Base-by-base conservation (phyloP, 2,888 invertebrate genomes). In the Neuroscelio doddi region DNA sequence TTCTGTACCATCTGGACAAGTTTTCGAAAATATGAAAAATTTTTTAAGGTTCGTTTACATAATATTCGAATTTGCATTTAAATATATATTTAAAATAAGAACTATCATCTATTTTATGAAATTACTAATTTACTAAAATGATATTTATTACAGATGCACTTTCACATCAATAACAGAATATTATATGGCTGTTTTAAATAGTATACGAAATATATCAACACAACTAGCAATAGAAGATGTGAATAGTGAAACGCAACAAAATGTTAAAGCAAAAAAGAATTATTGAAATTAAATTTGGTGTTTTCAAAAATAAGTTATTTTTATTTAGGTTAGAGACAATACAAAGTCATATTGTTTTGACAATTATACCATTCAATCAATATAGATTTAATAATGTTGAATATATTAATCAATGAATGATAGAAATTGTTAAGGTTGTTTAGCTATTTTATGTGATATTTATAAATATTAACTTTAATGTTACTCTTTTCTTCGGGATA, bases 1-100 rank as follows among this genome's bases (percentile, higher is more conserved):
- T 41, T 84, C 79, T 29, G 79, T 82, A 32, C 82, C 85, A 10
- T 80, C 86, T 12, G 79, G 82, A 29, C 76, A 85, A 70, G 84
- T 86, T 42, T 72, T 76, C 32, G 71, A 61, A 4, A 72, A 70
- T 26, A 58, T 78, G 21, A 62, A 61, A 38, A 70, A 65, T 32
- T 73, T 68, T 21, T 46, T 78, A 47, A 80, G 76, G 80, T 80
- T 67, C 14, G 27, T 56, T 36, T 17, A 47, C 52, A 9, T 24
- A n/a, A n/a, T n/a, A 21, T 21, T 21, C 21, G 5, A 3, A 21
- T 21, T 3, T 21, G 21, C 5, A 3, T 3, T 21, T 21, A 21
- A 21, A 26, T 26, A n/a, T n/a, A n/a, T n/a, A n/a, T 26, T 26
- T 26, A 26, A 26, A 7, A 26, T 5, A 26, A 3, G 3, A 26